Evolutionary conservation across 1,140 invertebrate genomes (phyloP).

Genomic region (Adelges cooleyi): DNA sequence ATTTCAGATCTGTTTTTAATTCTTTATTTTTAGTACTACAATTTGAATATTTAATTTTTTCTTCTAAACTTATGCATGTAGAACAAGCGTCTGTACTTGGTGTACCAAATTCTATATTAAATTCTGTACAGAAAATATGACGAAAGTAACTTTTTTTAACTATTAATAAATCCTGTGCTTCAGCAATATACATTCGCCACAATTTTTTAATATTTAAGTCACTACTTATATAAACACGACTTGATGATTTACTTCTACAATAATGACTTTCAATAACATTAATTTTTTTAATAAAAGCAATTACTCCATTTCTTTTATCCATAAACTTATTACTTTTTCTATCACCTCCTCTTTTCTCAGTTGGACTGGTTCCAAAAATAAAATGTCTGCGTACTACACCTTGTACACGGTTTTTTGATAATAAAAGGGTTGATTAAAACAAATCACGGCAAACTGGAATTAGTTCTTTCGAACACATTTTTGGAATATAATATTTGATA

Average conservation of each 20-base stretch:
- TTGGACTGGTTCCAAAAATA: background rate
- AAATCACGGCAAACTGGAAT: constrained; percentile 4
- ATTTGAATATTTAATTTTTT: constrained; percentile 30
- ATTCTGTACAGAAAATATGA: constrained; percentile 30
- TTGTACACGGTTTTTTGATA: background rate
- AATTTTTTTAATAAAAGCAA: background rate
- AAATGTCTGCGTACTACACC: background rate
- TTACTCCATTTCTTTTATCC: background rate
- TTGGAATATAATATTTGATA: background rate
- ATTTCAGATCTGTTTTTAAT: constrained; percentile 31
- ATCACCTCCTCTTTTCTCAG: background rate
- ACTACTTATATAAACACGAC: background rate
- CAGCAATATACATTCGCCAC: background rate
- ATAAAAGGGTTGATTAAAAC: background rate
- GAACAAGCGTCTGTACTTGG: constrained; percentile 32
- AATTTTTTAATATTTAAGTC: constrained; percentile 26
- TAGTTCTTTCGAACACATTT: background rate
- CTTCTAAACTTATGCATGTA: constrained; percentile 30
- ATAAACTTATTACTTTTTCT: background rate
- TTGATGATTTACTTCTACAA: background rate
- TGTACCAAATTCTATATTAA: constrained; percentile 32
- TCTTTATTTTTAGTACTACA: constrained; percentile 10
- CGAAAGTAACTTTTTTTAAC: constrained; percentile 28
- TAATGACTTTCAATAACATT: constrained; percentile 14
- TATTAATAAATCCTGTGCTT: background rate